phyloP scores from a whole-genome alignment of 1,140 invertebrate genomes.

The Zaprionus ghesquierei region DNA sequence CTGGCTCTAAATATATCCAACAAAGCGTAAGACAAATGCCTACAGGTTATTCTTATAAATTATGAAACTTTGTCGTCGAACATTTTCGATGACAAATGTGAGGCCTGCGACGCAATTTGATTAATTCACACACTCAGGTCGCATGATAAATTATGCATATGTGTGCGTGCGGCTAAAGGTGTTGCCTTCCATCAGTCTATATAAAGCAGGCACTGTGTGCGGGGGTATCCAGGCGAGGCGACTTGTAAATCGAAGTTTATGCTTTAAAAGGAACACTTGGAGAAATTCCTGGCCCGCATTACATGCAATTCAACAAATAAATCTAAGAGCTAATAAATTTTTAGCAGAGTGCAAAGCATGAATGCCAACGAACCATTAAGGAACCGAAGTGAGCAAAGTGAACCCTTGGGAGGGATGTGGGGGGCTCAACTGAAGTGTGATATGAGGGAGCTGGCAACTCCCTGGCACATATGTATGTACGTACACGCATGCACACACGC shows the following conservation, averaged over 20 bases:
- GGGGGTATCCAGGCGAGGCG: not conserved
- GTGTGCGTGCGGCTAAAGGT: conserved; percentile 14
- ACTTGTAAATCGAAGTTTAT: not conserved
- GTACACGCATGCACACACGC: not conserved
- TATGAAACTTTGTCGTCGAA: not conserved
- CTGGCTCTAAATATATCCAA: not conserved
- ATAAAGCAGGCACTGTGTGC: not conserved
- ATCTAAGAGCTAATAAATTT: conserved; percentile 73
- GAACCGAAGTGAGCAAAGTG: conserved; percentile 40
- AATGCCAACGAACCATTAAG: conserved; percentile 58
- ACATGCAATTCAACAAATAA: conserved; percentile 71
- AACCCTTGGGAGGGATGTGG: not conserved
- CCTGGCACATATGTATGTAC: not conserved
- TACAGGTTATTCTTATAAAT: not conserved
- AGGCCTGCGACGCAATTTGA: conserved; percentile 5
- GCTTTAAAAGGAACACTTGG: conserved; percentile 5
- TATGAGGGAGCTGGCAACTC: conserved; percentile 5
- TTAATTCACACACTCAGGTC: conserved; percentile 11
- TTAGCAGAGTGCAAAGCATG: conserved; percentile 44
- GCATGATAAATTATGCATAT: conserved; percentile 15
- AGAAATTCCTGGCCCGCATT: not conserved
- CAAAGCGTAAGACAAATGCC: not conserved
- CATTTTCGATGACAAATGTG: not conserved
- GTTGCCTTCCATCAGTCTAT: not conserved
- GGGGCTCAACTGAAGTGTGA: conserved; percentile 17